Evolutionary conservation across 2,797 vertebrate genomes (phyloP).

Genomic region (Coendou prehensilis): DNA sequence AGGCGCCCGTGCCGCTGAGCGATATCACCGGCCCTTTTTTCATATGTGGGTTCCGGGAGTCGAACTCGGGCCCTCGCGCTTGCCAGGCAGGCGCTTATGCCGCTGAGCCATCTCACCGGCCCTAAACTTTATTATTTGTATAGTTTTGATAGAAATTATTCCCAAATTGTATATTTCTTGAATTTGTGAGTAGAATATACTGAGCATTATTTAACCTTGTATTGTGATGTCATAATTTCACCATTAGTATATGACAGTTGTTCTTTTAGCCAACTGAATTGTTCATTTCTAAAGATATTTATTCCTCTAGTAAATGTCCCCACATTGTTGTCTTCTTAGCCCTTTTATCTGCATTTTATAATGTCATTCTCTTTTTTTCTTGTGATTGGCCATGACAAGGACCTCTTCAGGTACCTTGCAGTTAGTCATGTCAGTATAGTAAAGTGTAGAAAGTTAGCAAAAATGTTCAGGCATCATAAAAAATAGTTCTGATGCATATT

Average conservation of each 20-base stretch:
- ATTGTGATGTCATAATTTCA: slow-evolving; percentile 38
- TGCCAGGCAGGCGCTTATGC: no score
- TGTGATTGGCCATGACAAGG: background rate
- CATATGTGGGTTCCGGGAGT: no score
- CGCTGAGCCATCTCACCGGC: no score
- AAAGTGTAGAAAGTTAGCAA: slow-evolving; percentile 33
- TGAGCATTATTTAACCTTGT: slow-evolving; percentile 29
- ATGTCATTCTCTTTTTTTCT: slow-evolving; percentile 47
- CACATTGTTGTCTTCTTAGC: slow-evolving; percentile 34
- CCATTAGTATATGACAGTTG: background rate
- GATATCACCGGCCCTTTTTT: no score
- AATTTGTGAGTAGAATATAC: slow-evolving; percentile 45
- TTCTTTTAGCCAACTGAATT: background rate
- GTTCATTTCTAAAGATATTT: slow-evolving; percentile 60
- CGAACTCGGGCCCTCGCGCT: no score
- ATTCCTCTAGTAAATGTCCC: slow-evolving; percentile 39
- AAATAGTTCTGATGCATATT: slow-evolving; percentile 8
- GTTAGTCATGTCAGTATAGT: background rate
- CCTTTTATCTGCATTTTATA: slow-evolving; percentile 31
- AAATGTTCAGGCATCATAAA: slow-evolving; percentile 41
- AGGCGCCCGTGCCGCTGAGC: no score
- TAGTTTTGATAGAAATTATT: slow-evolving; percentile 58
- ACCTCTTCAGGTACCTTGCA: background rate
- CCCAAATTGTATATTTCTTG: slow-evolving; percentile 37
- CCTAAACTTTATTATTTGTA: slow-evolving; percentile 55